Base-by-base conservation (phyloP, 2,797 vertebrate genomes). In the Sus cebifrons region DNA sequence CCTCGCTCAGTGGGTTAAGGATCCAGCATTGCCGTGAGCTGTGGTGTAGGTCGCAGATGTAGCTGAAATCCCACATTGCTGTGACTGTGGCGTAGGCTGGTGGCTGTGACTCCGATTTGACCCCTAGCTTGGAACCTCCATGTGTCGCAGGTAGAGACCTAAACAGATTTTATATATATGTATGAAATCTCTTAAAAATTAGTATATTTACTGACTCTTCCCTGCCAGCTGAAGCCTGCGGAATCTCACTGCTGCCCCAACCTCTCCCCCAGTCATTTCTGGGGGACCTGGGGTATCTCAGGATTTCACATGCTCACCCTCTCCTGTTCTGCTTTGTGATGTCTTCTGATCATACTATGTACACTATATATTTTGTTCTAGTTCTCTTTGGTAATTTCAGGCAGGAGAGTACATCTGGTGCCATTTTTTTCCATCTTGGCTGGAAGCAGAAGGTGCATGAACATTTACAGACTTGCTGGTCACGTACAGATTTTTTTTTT, bases 401-500 rank as follows among this genome's bases (percentile, higher is more conserved):
- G 12, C 64, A 67, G 32, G 83, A 79, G 52, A 60, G 18, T 79
- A 89, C 70, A 78, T 79, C 20, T 49, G 27, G 23, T 78, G 88
- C 1, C 49, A 89, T 85, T 96, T 54, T 54, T 29, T 15, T 94
- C 29, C n/a, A 77, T 29, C 29, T 87, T 70, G 84, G 14, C 75
- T 90, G 20, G 36, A 92, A 81, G 40, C 60, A 84, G 36, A 44
- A 96, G 79, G 52, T 60, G 14, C 20, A 70, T 32, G 40, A 65
- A 70, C 12, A 95, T 54, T 85, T 84, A 77, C 0, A 56, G 29
- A 21, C 14, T 78, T 54, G 40, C 56, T 78, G 52, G 52, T 78
- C 18, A 78, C n/a, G 56, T 77, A 56, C 86, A n/a, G 79, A 89
- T 60, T 6, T 16, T 73, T 83, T 83, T 83, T 91, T 58, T 86